Evolutionary conservation across 2,797 vertebrate species (phyloP).

Genomic region (Chromobotia macracanthus): DNA sequence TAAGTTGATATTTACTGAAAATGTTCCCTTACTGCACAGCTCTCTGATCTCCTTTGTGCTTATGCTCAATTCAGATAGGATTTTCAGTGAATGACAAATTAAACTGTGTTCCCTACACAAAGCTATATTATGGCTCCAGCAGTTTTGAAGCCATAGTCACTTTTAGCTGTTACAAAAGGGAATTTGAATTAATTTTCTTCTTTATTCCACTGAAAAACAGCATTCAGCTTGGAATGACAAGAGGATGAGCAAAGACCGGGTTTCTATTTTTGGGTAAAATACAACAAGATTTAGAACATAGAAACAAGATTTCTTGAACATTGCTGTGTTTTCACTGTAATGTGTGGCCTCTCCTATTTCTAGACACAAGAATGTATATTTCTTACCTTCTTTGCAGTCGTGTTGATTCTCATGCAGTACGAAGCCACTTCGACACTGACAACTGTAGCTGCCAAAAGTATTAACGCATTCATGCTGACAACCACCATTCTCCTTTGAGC

Average conservation of each 20-base stretch:
- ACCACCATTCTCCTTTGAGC: conserved; percentile 95
- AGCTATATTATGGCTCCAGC: too few species aligned
- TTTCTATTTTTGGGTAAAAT: not conserved
- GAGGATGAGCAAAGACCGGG: not conserved
- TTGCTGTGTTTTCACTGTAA: not conserved
- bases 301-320: too few species aligned
- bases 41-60: not conserved
- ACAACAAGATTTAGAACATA: too few species aligned
- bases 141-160: not conserved
- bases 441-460: conserved; percentile 97
- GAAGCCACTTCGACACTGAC: conserved; percentile 95
- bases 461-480: conserved; percentile 98
- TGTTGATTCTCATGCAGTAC: conserved; percentile 95
- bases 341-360: not conserved
- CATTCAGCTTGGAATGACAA: not conserved
- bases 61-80: not conserved
- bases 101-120: not conserved
- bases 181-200: not conserved
- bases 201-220: not conserved
- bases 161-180: not conserved
- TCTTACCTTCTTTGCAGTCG: conserved; percentile 95
- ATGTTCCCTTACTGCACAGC: too few species aligned
- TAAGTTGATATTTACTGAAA: too few species aligned
- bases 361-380: not conserved
- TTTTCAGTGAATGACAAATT: not conserved